Conservation (phyloP, 2,113 vertebrate species). For the Ammodytes dubius region DNA sequence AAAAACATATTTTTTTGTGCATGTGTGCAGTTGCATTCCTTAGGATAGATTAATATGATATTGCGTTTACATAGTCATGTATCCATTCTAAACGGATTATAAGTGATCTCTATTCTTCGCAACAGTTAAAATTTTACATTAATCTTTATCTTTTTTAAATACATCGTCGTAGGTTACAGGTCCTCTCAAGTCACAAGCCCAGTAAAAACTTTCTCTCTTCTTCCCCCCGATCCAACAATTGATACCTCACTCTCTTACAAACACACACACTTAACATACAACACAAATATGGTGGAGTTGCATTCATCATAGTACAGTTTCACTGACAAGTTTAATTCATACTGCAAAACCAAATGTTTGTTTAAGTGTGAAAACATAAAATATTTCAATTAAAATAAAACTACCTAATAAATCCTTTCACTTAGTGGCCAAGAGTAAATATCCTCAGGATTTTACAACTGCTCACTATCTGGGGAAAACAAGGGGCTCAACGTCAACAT, state of each 20-base stretch:
- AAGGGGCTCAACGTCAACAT: neutral
- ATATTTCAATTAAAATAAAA: conserved; percentile 6
- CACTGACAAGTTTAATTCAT: conserved; percentile 14
- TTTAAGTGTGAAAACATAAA: neutral
- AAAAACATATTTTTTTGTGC: conserved; percentile 88
- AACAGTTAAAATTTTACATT: conserved; percentile 84
- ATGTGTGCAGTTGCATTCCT: conserved; percentile 90
- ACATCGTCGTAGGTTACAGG: conserved; percentile 71
- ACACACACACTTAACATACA: conserved; percentile 13
- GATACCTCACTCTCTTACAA: conserved; percentile 24
- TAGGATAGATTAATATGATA: conserved; percentile 89
- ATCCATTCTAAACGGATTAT: conserved; percentile 88
- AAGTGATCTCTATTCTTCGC: conserved; percentile 85
- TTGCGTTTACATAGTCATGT: conserved; percentile 88
- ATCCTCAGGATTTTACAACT: neutral
- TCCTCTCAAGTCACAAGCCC: conserved; percentile 68
- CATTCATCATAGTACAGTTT: conserved; percentile 29
- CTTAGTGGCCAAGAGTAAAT: neutral
- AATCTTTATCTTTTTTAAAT: conserved; percentile 71
- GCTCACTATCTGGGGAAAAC: neutral
- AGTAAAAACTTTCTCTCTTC: conserved; percentile 51
- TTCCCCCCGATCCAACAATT: conserved; percentile 27
- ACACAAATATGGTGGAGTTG: conserved; percentile 41
- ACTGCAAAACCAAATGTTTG: conserved; percentile 1
- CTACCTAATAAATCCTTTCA: neutral